These are phyloP conservation scores for Rana temporaria DNA, from an alignment of 2,113 vertebrate species.

Conservation along the genomic window DNA sequence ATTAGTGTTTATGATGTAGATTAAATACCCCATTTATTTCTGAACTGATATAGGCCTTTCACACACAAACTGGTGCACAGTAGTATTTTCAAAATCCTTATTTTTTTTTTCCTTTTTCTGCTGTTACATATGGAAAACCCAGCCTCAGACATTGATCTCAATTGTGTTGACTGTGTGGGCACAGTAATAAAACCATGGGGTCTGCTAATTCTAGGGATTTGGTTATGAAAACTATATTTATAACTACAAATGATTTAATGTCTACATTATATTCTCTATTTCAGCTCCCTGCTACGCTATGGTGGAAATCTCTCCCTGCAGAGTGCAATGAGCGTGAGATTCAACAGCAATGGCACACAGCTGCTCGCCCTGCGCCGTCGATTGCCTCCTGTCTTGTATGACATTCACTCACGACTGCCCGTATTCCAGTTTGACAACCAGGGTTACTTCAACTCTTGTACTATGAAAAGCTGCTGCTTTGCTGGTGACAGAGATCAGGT, in stretches of 20 bases:
- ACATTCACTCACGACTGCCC: conserved; percentile 94
- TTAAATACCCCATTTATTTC: too few species aligned
- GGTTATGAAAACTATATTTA: background rate
- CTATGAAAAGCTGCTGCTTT: conserved; percentile 99
- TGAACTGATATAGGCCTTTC: too few species aligned
- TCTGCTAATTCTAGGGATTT: too few species aligned
- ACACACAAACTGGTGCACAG: too few species aligned
- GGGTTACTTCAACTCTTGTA: conserved; percentile 98
- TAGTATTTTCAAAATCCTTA: too few species aligned
- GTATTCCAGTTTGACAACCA: conserved; percentile 99
- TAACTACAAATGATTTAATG: background rate
- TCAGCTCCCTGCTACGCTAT: conserved; percentile 91
- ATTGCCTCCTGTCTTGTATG: conserved; percentile 93
- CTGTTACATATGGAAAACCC: too few species aligned
- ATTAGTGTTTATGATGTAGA: too few species aligned
- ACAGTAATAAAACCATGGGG: too few species aligned
- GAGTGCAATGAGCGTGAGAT: conserved; percentile 97
- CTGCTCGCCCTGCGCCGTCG: conserved; percentile 92
- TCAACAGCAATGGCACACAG: conserved; percentile 95
- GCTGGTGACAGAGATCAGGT: conserved; percentile 97
- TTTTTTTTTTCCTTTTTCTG: too few species aligned
- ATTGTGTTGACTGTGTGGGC: too few species aligned
- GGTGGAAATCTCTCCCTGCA: conserved; percentile 95
- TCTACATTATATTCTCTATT: conserved; percentile 36
- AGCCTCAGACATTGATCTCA: too few species aligned